These are phyloP conservation scores for Pachycephus smyrnensis DNA, from an alignment of 2,888 invertebrate species.

Conservation along the genomic window DNA sequence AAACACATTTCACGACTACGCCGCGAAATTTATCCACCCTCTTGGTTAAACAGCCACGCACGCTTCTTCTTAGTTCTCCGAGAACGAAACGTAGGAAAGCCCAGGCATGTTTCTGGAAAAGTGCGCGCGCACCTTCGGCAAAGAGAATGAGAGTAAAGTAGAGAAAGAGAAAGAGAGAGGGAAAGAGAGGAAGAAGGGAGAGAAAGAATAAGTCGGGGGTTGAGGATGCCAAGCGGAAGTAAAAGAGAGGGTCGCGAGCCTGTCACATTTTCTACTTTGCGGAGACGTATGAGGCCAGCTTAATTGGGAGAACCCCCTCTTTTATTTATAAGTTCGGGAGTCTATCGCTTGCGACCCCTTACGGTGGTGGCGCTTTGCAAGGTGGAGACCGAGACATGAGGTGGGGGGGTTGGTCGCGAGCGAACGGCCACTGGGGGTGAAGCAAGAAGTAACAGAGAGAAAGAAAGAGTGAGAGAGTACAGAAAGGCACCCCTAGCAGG, in stretches of 20 bases:
- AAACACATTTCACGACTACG: conserved; percentile 75
- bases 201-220: neutral
- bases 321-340: conserved; percentile 65
- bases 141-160: neutral
- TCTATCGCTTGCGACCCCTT: conserved; percentile 49
- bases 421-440: conserved; percentile 28
- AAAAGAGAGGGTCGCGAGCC: conserved; percentile 38
- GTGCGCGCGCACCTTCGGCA: neutral
- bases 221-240: conserved; percentile 20
- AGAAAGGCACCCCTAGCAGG: conserved; percentile 22
- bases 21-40: conserved; percentile 62
- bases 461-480: conserved; percentile 32
- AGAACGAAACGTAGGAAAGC: conserved; percentile 5
- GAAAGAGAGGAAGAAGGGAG: conserved; percentile 13
- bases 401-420: conserved; percentile 1
- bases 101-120: neutral
- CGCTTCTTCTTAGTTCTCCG: conserved; percentile 48
- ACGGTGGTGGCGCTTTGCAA: neutral
- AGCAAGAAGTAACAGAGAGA: conserved; percentile 19
- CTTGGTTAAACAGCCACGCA: conserved; percentile 61
- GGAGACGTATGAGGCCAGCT: conserved; percentile 61
- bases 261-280: conserved; percentile 64
- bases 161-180: conserved; percentile 16
- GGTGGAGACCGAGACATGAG: conserved; percentile 1
- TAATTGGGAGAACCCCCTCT: conserved; percentile 59